Base-by-base conservation (phyloP, 2,797 vertebrate genomes). In the Rachycentron canadum region DNA sequence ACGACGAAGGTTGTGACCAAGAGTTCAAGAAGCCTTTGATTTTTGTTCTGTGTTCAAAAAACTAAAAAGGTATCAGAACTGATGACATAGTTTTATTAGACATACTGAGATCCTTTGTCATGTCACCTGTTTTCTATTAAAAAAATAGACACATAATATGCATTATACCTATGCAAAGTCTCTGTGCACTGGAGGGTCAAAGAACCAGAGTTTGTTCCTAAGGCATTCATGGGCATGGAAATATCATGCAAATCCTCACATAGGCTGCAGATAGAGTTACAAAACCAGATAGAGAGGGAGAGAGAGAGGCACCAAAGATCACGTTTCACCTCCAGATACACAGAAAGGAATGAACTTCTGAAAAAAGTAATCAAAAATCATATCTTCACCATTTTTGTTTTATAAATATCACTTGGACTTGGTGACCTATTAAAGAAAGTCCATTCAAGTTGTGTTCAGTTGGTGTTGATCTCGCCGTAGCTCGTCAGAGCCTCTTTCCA, bases 181-280 rank as follows among this genome's bases (percentile, higher is more conserved):
- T 61, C 45, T 43, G 36, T 50, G 65, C 17, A 69, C 58, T 3
- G 28, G 55, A 70, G 64, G 26, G n/a, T 65, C 56, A 47, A 53
- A 55, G 43, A 79, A 41, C 73, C 64, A 67, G 68, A 57, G 76
- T 66, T 59, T 77, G 83, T 64, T 84, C 75, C 74, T 40, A 26
- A 67, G 72, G 63, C 64, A 74, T 77, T 81, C 60, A 69, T 25
- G 45, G 36, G 49, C 60, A 93, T 86, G 87, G 75, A 91, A 91
- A 91, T 89, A 76, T 80, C 49, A 93, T 93, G 92, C 87, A 93
- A 93, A 93, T 86, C 26, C 62, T 67, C 38, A 71, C 60, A 72
- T 23, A 53, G 28, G 71, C 70, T 45, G 62, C 43, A 82, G 72
- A 76, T 47, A 52, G 34, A 69, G 34, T 76, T 81, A 84, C 73